Evolutionary conservation across 2,888 invertebrate genomes (phyloP), one percentile per base, ranked within the genome.

Genomic region (Lasioglossum figueresi): DNA sequence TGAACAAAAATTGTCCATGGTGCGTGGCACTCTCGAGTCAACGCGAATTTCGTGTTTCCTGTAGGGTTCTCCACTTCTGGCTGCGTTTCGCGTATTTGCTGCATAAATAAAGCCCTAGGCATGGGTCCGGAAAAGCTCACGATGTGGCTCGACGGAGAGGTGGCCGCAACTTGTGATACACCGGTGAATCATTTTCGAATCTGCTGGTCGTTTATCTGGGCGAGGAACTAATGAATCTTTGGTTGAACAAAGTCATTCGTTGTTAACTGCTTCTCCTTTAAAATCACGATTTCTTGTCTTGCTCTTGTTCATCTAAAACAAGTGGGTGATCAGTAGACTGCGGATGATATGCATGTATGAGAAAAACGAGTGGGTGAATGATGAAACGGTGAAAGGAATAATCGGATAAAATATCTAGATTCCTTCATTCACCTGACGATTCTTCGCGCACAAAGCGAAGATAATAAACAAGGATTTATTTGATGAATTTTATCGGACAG

Each of bases 101-200:
- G 34, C 23, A 23, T 23, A 23, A 23, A 12, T 4, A 4, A 6
- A 66, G 34, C 68, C 19, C 31, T 31, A 0, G 31, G 5, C 31
- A 8, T 3, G 63, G 63, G 1, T 6, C 8, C 31, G 16, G 34
- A 63, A 63, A 27, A 63, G 34, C 31, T 31, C 63, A 31, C 63
- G 63, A 63, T 63, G 63, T 63, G 63, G 63, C 63, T 63, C 63
- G 63, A 63, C 34, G 63, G 63, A 19, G 31, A 31, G 63, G 63
- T 63, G 63, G 31, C 63, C 31, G 63, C 63, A 31, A 31, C 63
- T 63, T 63, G 63, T 31, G 63, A 63, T 63, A 63, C 63, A 56
- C 56, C 63, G 63, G 34, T 19, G 63, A 43, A 63, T 31, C 34
- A 52, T 52, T 52, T 52, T 52, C 3, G 23, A 52, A 52, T n/a